A percentile compares a stretch with the other conserved stretches of the same genome.
Evolutionary conservation across 2,888 invertebrate species (phyloP).

Genomic region (Fabriciana adippe): DNA sequence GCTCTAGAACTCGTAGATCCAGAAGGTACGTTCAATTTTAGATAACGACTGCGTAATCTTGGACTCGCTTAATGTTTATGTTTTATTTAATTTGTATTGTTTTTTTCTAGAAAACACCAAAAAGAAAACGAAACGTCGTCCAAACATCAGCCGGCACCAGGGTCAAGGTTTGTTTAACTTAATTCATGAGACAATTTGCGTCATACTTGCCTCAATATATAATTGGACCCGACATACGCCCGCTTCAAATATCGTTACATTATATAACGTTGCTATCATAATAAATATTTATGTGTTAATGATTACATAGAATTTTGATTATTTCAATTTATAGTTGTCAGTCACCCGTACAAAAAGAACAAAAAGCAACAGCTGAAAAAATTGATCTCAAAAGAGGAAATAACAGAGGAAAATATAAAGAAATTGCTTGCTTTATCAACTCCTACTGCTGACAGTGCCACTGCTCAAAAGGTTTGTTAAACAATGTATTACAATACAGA

Average conservation of each 20-base stretch:
- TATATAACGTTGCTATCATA: neutral
- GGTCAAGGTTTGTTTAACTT: slow-evolving; percentile 62
- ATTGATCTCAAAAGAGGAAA: slow-evolving; percentile 49
- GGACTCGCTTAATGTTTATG: neutral
- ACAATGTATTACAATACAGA: too few species aligned
- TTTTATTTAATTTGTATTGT: slow-evolving; percentile 32
- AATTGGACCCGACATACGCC: neutral
- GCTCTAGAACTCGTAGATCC: slow-evolving; percentile 80
- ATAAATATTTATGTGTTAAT: too few species aligned
- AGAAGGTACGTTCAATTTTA: slow-evolving; percentile 54
- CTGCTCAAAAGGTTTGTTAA: slow-evolving; percentile 72
- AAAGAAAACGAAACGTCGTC: slow-evolving; percentile 60
- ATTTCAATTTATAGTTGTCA: slow-evolving; percentile 30
- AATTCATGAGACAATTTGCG: slow-evolving; percentile 8
- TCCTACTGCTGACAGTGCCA: slow-evolving; percentile 56
- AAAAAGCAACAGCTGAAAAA: slow-evolving; percentile 48
- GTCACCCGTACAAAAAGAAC: slow-evolving; percentile 48
- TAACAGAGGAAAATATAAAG: slow-evolving; percentile 71
- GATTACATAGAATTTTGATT: too few species aligned
- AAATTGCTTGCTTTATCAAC: slow-evolving; percentile 74
- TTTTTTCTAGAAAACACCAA: slow-evolving; percentile 62
- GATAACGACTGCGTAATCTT: slow-evolving; percentile 3
- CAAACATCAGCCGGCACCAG: slow-evolving; percentile 42
- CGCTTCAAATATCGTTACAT: neutral
- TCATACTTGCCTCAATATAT: slow-evolving; percentile 7